A percentile compares a stretch with the other conserved stretches of the same genome.
Evolutionary conservation across 2,888 invertebrate species (phyloP).

Genomic region (Dicycla oo): DNA sequence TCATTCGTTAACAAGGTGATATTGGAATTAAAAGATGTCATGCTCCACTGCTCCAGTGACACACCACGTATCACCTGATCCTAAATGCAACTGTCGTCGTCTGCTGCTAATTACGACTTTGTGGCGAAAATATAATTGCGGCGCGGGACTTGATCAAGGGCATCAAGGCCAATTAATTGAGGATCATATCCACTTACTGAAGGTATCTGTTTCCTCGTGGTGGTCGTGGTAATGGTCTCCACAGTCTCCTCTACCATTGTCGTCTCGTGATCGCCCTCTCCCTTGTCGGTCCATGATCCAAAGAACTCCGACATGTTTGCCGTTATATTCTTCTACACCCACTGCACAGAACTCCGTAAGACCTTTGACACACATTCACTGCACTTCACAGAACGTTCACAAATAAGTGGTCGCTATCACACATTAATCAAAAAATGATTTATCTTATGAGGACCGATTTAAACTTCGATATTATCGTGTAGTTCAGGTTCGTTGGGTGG

Average conservation of each 20-base stretch:
- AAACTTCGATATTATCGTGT: slow-evolving; percentile 70
- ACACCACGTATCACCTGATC: slow-evolving; percentile 66
- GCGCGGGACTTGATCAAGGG: slow-evolving; percentile 77
- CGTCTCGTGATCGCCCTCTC: slow-evolving; percentile 70
- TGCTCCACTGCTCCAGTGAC: slow-evolving; percentile 66
- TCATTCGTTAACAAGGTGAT: slow-evolving; percentile 64
- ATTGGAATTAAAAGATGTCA: slow-evolving; percentile 67
- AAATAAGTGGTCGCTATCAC: slow-evolving; percentile 66
- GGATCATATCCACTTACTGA: slow-evolving; percentile 77
- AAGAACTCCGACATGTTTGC: slow-evolving; percentile 87
- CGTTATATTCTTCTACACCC: slow-evolving; percentile 72
- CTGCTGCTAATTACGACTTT: slow-evolving; percentile 71
- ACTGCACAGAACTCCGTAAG: slow-evolving; percentile 79
- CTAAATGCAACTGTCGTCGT: slow-evolving; percentile 58
- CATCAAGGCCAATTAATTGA: slow-evolving; percentile 71
- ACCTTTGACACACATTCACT: slow-evolving; percentile 83
- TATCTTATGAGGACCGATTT: slow-evolving; percentile 50
- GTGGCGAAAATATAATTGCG: slow-evolving; percentile 75
- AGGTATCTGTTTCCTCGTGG: slow-evolving; percentile 75
- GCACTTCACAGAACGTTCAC: slow-evolving; percentile 75
- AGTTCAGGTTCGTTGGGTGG: slow-evolving; percentile 68
- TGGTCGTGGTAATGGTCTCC: slow-evolving; percentile 86
- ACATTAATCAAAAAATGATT: slow-evolving; percentile 61
- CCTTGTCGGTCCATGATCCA: slow-evolving; percentile 83
- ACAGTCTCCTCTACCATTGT: slow-evolving; percentile 78